phyloP scores from a whole-genome alignment of 1,140 invertebrate genomes.

The Drosophila yakuba region DNA sequence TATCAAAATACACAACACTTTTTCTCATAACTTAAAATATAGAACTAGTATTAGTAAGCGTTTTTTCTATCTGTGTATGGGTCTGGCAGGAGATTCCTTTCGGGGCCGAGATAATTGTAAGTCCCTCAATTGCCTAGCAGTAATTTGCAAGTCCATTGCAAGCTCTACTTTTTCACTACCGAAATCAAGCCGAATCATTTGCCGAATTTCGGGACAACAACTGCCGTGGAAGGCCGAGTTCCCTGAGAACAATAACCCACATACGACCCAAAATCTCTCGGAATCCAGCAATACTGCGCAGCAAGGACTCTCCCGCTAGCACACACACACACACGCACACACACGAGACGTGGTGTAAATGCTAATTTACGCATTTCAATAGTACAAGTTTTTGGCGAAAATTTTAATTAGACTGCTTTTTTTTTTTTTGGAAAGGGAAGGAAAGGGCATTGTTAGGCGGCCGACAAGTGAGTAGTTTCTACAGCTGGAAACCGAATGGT shows the following conservation, averaged over 20 bases:
- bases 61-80: too few relatives aligned
- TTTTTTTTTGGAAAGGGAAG: conserved; percentile 31
- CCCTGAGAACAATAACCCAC: conserved; percentile 31
- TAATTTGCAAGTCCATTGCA: not conserved
- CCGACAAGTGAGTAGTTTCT: conserved; percentile 34
- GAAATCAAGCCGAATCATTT: not conserved
- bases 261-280: conserved; percentile 13
- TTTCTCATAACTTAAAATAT: too few relatives aligned
- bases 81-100: too few relatives aligned
- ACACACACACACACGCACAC: conserved; percentile 1
- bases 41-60: too few relatives aligned
- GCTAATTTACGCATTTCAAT: conserved; percentile 70
- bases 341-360: conserved; percentile 24
- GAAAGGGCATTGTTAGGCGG: conserved; percentile 14
- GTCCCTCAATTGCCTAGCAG: too few relatives aligned
- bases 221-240: conserved; percentile 13
- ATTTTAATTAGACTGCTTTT: conserved; percentile 77
- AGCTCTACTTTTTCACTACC: not conserved
- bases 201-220: conserved; percentile 18
- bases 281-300: conserved; percentile 12
- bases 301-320: conserved; percentile 12
- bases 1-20: too few relatives aligned
- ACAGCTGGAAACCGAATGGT: conserved; percentile 23
- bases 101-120: too few relatives aligned
- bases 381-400: conserved; percentile 53